phyloP scores from a whole-genome alignment of 2,888 invertebrate species.

The Nematopogon swammerdamellus region DNA sequence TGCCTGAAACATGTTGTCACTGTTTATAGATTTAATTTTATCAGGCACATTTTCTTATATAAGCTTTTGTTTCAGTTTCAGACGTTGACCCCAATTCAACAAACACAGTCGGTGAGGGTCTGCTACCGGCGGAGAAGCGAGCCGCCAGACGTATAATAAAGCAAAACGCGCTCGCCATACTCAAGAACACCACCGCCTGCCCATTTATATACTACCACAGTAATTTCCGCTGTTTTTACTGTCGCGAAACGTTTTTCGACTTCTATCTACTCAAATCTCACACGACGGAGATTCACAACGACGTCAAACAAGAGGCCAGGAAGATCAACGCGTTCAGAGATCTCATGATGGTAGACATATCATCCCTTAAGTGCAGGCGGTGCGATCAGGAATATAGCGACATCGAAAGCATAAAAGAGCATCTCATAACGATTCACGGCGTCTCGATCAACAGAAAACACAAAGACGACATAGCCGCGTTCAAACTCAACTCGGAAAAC shows the following conservation, averaged over 20 bases:
- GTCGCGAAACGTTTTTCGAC: conserved; percentile 33
- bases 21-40: no score
- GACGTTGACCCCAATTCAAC: conserved; percentile 7
- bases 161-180: conserved; percentile 16
- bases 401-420: conserved; percentile 13
- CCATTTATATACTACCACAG: conserved; percentile 41
- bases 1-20: no score
- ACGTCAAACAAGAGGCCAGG: conserved; percentile 12
- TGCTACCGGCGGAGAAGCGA: conserved; percentile 30
- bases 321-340: conserved; percentile 27
- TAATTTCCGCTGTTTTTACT: conserved; percentile 46
- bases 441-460: conserved; percentile 36
- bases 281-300: conserved; percentile 19
- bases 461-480: conserved; percentile 41
- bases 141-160: not conserved
- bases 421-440: conserved; percentile 27
- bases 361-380: conserved; percentile 30
- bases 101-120: conserved; percentile 33
- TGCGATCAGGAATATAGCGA: conserved; percentile 29
- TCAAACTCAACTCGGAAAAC: conserved; percentile 31
- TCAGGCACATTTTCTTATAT: no score
- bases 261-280: conserved; percentile 27
- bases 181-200: conserved; percentile 35
- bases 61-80: not conserved
- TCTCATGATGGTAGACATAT: conserved; percentile 39